phyloP scores from a whole-genome alignment of 2,888 invertebrate genomes.

The Phragmatobia fuliginosa region DNA sequence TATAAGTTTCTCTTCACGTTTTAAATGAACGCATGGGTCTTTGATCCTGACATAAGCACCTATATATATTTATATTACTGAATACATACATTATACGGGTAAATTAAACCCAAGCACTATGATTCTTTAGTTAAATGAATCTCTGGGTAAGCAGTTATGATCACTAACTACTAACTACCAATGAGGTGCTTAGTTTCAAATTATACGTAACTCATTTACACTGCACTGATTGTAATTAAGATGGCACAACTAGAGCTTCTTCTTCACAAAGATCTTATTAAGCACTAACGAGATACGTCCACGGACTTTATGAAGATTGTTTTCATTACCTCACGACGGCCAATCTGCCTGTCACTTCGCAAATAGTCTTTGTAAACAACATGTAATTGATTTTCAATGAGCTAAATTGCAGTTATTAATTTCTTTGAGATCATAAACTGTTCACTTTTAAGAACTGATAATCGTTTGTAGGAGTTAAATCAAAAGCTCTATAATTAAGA shows the following conservation, averaged over 20 bases:
- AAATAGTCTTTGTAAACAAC: not conserved
- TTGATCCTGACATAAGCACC: too few species aligned
- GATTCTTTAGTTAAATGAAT: too few species aligned
- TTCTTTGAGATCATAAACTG: constrained; percentile 3
- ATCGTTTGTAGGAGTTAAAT: not conserved
- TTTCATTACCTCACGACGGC: not conserved
- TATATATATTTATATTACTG: too few species aligned
- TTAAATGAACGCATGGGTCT: too few species aligned
- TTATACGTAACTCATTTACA: not conserved
- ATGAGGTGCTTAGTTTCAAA: not conserved
- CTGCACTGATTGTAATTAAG: not conserved
- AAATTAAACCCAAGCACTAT: too few species aligned
- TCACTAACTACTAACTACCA: too few species aligned
- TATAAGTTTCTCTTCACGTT: too few species aligned
- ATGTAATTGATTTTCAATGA: constrained; percentile 14
- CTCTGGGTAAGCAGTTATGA: too few species aligned
- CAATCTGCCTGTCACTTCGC: constrained; percentile 3
- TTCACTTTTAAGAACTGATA: not conserved
- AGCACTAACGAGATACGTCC: not conserved
- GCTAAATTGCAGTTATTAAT: constrained; percentile 14
- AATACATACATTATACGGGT: too few species aligned
- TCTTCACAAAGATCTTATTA: not conserved
- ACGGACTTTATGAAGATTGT: not conserved
- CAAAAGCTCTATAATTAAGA: constrained; percentile 10
- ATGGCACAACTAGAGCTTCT: not conserved